Percentiles rank a stretch among this genome's conserved stretches.
These are phyloP conservation scores for Neoseiulus cucumeris DNA, from an alignment of 1,140 invertebrate species.

Conservation along the genomic window DNA sequence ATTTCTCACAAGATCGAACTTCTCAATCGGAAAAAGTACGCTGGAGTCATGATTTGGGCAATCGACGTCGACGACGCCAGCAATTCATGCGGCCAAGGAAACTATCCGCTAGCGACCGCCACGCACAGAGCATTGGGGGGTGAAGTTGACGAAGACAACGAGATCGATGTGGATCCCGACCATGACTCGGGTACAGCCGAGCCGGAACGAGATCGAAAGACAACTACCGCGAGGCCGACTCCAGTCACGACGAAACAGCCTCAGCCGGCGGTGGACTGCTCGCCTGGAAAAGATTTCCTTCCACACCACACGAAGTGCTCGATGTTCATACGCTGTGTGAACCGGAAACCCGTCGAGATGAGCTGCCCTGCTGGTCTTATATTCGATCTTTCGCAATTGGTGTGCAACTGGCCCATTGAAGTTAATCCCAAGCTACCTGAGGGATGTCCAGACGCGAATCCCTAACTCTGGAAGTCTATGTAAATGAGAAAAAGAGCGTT, in stretches of 20 bases:
- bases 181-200: background rate
- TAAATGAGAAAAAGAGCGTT: too few relatives aligned
- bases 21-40: constrained; percentile 21
- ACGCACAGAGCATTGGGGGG: background rate
- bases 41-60: constrained; percentile 32
- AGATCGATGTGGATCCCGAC: background rate
- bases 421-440: background rate
- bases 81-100: background rate
- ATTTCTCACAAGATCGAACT: constrained; percentile 19
- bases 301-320: background rate
- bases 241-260: background rate
- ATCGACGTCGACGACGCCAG: constrained; percentile 24
- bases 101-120: background rate
- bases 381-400: background rate
- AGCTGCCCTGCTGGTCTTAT: background rate
- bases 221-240: background rate
- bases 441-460: background rate
- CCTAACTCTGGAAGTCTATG: too few relatives aligned
- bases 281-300: background rate
- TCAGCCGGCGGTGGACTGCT: background rate
- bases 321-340: background rate
- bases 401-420: background rate
- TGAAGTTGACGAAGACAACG: background rate
- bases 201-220: background rate
- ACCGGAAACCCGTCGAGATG: background rate